Conservation (phyloP, 2,797 vertebrate species). For the Macrochelys suwanniensis region DNA sequence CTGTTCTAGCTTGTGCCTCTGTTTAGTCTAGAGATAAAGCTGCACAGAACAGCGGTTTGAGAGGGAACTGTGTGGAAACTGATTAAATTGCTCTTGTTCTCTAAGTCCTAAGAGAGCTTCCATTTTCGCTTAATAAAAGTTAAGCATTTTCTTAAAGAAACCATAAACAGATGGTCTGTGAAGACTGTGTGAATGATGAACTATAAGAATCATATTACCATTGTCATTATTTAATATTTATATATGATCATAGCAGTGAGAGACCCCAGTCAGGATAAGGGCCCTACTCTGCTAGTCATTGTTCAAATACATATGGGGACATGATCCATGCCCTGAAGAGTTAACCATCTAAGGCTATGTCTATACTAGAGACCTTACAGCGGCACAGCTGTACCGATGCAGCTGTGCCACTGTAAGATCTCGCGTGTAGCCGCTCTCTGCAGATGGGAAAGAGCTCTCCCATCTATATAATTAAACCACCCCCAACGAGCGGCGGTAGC, state of each 20-base stretch:
- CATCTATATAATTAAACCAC: too few relatives aligned
- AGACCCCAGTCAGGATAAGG: not conserved
- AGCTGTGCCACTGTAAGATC: too few relatives aligned
- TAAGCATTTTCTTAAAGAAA: not conserved
- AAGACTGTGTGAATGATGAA: conserved; percentile 13
- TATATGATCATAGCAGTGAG: not conserved
- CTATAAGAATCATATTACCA: not conserved
- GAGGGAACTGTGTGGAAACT: too few relatives aligned
- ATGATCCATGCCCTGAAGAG: not conserved
- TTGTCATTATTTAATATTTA: not conserved
- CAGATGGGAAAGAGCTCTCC: too few relatives aligned
- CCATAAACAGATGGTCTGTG: not conserved
- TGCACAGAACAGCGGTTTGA: too few relatives aligned
- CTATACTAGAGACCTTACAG: not conserved
- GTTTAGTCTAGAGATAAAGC: too few relatives aligned
- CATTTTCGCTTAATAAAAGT: conserved; percentile 1
- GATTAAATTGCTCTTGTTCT: too few relatives aligned
- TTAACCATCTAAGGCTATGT: not conserved
- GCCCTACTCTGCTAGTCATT: not conserved
- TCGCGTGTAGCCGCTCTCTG: too few relatives aligned
- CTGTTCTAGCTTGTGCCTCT: too few relatives aligned
- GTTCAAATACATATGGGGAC: conserved; percentile 15
- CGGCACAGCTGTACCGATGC: too few relatives aligned
- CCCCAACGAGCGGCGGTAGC: too few relatives aligned
- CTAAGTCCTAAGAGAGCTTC: too few relatives aligned